phyloP scores from a whole-genome alignment of 92 coral and sea anemone genomes.

The Zoanthus solanderi region DNA sequence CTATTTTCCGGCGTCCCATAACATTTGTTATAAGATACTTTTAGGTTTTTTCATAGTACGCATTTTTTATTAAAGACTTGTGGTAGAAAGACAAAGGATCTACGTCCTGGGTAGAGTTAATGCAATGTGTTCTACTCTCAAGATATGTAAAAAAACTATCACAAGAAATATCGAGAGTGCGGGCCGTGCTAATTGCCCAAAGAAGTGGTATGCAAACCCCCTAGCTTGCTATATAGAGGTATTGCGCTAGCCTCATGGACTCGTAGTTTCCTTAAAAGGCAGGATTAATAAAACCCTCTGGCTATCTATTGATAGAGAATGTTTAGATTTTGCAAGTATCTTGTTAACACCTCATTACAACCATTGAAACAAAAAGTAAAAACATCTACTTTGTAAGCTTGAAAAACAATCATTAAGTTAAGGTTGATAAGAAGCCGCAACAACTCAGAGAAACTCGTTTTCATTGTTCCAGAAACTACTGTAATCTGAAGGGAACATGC shows the following conservation, averaged over 20 bases:
- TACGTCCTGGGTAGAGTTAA: too few relatives aligned
- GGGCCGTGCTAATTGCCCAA: too few relatives aligned
- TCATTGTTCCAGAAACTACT: not conserved
- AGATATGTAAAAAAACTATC: too few relatives aligned
- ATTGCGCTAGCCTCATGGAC: not conserved
- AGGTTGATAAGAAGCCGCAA: not conserved
- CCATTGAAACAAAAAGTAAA: not conserved
- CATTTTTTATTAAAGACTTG: too few relatives aligned
- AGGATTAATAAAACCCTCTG: not conserved
- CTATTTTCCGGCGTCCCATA: too few relatives aligned
- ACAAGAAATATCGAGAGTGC: too few relatives aligned
- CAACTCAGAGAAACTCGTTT: not conserved
- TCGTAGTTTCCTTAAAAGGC: not conserved
- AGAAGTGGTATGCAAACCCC: too few relatives aligned
- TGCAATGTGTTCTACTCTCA: too few relatives aligned
- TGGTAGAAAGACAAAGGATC: too few relatives aligned
- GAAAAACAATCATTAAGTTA: not conserved
- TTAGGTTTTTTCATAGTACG: too few relatives aligned
- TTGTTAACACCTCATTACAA: constrained; percentile 8
- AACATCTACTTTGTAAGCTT: not conserved
- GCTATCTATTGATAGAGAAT: not conserved
- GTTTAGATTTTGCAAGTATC: not conserved
- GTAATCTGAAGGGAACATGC: not conserved
- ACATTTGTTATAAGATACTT: too few relatives aligned
- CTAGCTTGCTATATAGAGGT: too few relatives aligned